These are phyloP conservation scores for Parauchenoglanis punctatus DNA, from an alignment of 2,797 vertebrate species.

Conservation along the genomic window DNA sequence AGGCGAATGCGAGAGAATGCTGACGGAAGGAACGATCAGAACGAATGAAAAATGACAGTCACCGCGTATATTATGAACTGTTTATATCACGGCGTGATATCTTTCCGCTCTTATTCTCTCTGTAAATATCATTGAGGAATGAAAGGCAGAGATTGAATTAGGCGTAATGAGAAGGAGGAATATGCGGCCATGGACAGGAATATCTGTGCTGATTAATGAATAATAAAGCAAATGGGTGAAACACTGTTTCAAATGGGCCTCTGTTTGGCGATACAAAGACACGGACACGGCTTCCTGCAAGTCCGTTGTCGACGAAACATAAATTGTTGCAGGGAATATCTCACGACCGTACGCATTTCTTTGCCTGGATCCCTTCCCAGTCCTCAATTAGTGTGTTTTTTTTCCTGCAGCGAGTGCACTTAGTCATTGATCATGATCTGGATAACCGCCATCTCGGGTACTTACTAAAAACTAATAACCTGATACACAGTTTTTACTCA, in stretches of 20 bases:
- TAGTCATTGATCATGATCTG: slow-evolving; percentile 67
- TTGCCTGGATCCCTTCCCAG: slow-evolving; percentile 52
- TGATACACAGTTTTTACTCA: background rate
- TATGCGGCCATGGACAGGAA: slow-evolving; percentile 39
- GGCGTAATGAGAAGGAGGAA: slow-evolving; percentile 40
- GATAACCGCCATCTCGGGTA: slow-evolving; percentile 53
- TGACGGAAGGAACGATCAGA: background rate
- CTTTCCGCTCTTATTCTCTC: slow-evolving; percentile 39
- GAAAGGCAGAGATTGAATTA: slow-evolving; percentile 49
- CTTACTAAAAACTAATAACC: slow-evolving; percentile 34
- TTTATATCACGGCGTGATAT: slow-evolving; percentile 43
- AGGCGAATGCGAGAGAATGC: background rate
- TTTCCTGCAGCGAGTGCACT: slow-evolving; percentile 59
- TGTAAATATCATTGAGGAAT: slow-evolving; percentile 43
- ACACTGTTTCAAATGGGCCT: slow-evolving; percentile 30
- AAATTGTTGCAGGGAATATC: slow-evolving; percentile 58
- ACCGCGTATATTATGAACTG: slow-evolving; percentile 40
- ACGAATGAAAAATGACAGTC: slow-evolving; percentile 47
- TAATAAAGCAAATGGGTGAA: slow-evolving; percentile 50
- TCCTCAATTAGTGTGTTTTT: slow-evolving; percentile 58
- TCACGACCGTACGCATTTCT: slow-evolving; percentile 58
- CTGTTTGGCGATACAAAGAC: slow-evolving; percentile 18
- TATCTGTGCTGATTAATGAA: slow-evolving; percentile 56
- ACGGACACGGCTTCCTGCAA: slow-evolving; percentile 41
- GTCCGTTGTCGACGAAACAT: slow-evolving; percentile 50